Base-by-base conservation (phyloP, 2,113 vertebrate species). In the Dicerorhinus sumatrensis region DNA sequence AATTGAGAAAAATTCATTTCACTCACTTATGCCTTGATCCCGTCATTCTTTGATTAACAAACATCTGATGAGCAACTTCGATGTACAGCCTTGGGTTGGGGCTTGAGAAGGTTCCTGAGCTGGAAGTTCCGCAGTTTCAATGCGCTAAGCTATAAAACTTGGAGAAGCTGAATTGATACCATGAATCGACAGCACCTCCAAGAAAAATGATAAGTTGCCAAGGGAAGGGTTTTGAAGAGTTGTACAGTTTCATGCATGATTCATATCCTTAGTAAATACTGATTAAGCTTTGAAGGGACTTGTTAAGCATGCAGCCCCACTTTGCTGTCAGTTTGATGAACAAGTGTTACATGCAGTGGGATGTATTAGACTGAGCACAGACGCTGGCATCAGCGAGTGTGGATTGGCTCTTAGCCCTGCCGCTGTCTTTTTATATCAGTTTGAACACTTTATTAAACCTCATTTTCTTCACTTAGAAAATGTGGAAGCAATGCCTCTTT, bases 71-170 rank as follows among this genome's bases (percentile, higher is more conserved):
- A 42, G 39, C 13, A 23, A 23, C 13, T 27, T 5, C 2, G 18
- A 1, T 3, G 17, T 0, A 8, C 39, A 17, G 29, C 8, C 25
- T 39, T 31, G 11, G 60, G 25, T 2, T 2, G 36, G n/a, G 20
- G 8, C 58, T n/a, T 6, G 23, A 31, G 58, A n/a, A 56, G 4
- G 58, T 7, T 18, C 18, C 14, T 1, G 33, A 29, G 4, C 12
- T 6, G 33, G 12, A 6, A 5, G 5, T 3, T 18, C 69, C 63
- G 21, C 1, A 21, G 60, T n/a, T 46, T 65, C 56, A 42, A 4
- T 2, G 46, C 6, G 4, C 0, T 0, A 11, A 29, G 18, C 21
- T 67, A 0, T 2, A 20, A 46, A 16, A 80, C 13, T 0, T 3
- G 5, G 21, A 75, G 75, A 16, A 21, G 27, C 33, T 2, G 21